These are phyloP conservation scores for Xestia rhomboidea DNA, from an alignment of 2,888 invertebrate genomes.

Conservation along the genomic window DNA sequence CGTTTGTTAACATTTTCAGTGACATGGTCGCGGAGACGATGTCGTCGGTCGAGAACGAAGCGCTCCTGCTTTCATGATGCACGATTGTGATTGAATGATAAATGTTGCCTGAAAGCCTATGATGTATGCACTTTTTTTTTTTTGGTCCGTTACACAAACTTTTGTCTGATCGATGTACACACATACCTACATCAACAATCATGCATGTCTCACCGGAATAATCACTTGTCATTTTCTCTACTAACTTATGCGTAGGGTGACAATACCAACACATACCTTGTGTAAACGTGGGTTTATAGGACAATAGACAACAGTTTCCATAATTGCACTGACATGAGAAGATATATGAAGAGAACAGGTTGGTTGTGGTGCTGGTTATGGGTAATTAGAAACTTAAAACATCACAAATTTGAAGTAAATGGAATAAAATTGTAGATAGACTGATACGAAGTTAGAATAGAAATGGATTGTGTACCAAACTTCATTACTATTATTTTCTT, in stretches of 20 bases:
- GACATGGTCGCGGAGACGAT: slow-evolving; percentile 49
- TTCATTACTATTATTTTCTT: slow-evolving; percentile 56
- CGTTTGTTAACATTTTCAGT: slow-evolving; percentile 62
- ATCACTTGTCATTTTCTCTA: slow-evolving; percentile 64
- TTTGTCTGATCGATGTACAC: slow-evolving; percentile 75
- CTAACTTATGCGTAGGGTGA: slow-evolving; percentile 22
- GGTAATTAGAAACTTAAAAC: slow-evolving; percentile 17
- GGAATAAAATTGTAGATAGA: slow-evolving; percentile 40
- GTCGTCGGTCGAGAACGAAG: slow-evolving; percentile 55
- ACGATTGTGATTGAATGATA: slow-evolving; percentile 84
- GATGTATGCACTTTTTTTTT: slow-evolving; percentile 82
- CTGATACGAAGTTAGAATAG: slow-evolving; percentile 59
- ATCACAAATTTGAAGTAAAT: slow-evolving; percentile 29
- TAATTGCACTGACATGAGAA: slow-evolving; percentile 15
- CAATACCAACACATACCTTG: not conserved
- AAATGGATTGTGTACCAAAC: slow-evolving; percentile 48
- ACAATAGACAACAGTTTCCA: slow-evolving; percentile 11
- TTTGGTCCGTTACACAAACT: slow-evolving; percentile 68
- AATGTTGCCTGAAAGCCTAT: slow-evolving; percentile 86
- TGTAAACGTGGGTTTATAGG: slow-evolving; percentile 26
- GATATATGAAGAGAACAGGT: slow-evolving; percentile 49
- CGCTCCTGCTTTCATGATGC: slow-evolving; percentile 74
- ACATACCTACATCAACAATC: slow-evolving; percentile 74
- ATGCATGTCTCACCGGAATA: slow-evolving; percentile 83
- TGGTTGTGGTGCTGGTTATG: slow-evolving; percentile 41